Evolutionary conservation across 2,888 invertebrate genomes (phyloP).

Genomic region (Drosophila koepferae): DNA sequence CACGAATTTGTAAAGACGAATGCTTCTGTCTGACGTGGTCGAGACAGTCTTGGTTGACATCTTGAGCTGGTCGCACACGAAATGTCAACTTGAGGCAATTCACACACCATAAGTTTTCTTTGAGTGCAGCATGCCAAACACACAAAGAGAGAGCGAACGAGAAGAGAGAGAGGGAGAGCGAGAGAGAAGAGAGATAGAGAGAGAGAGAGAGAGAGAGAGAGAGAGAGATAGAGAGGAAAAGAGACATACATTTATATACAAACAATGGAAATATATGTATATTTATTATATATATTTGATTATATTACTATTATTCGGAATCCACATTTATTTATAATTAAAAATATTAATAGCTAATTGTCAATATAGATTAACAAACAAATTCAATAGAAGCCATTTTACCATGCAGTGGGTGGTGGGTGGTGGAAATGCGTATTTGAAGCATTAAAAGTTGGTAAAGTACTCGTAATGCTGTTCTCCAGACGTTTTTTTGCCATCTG

Average conservation of each 20-base stretch:
- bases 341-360: too few relatives aligned
- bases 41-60: not conserved
- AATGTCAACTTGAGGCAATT: constrained; percentile 32
- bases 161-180: too few relatives aligned
- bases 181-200: not conserved
- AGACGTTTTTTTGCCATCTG: constrained; percentile 20
- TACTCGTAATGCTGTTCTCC: not conserved
- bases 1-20: constrained; percentile 16
- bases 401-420: too few relatives aligned
- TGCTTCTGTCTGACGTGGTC: constrained; percentile 1
- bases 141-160: too few relatives aligned
- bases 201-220: too few relatives aligned
- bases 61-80: constrained; percentile 30
- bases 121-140: not conserved
- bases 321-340: too few relatives aligned
- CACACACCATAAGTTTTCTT: constrained; percentile 37
- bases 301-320: too few relatives aligned
- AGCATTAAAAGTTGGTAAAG: not conserved
- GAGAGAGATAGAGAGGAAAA: not conserved
- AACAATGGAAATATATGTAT: not conserved
- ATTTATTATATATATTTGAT: too few relatives aligned
- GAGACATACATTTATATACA: not conserved
- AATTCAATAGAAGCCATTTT: too few relatives aligned
- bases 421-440: not conserved
- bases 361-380: too few relatives aligned